Percentiles rank a stretch among this genome's conserved stretches.
Conservation (phyloP, 2,888 invertebrate species). For the Oligia strigilis region DNA sequence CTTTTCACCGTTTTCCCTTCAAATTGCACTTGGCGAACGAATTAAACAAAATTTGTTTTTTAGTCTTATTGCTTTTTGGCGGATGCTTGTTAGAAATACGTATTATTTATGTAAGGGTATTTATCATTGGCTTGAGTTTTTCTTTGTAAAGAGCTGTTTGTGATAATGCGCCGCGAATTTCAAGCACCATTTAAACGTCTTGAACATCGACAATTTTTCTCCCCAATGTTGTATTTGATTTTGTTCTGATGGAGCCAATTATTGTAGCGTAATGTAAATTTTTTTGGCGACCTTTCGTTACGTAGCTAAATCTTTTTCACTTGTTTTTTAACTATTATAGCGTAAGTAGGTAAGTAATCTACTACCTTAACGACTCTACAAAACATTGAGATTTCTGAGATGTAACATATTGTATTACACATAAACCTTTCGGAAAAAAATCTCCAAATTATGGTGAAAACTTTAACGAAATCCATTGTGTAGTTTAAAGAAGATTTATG, state of each 20-base stretch:
- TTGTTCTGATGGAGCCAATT: neutral
- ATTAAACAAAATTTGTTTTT: conserved; percentile 68
- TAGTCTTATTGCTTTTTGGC: conserved; percentile 62
- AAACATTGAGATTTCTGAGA: neutral
- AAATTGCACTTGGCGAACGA: conserved; percentile 72
- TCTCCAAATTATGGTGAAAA: neutral
- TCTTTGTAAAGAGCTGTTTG: conserved; percentile 15
- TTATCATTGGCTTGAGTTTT: conserved; percentile 32
- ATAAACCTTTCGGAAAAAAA: neutral
- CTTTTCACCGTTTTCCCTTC: conserved; percentile 68
- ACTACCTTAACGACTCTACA: neutral
- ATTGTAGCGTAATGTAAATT: neutral
- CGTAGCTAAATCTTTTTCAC: neutral
- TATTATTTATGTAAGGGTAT: conserved; percentile 41
- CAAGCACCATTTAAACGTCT: conserved; percentile 21
- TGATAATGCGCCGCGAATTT: neutral
- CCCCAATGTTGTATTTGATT: neutral
- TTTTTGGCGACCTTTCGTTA: neutral
- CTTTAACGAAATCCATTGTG: neutral
- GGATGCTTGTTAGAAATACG: conserved; percentile 45
- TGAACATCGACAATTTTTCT: neutral
- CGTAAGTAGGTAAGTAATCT: neutral
- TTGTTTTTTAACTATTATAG: neutral
- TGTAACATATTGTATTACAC: neutral
- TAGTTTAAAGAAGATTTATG: too few species aligned